Evolutionary conservation across 2,888 invertebrate genomes (phyloP), one percentile per base, ranked within the genome.

Genomic region (Hyalella azteca): DNA sequence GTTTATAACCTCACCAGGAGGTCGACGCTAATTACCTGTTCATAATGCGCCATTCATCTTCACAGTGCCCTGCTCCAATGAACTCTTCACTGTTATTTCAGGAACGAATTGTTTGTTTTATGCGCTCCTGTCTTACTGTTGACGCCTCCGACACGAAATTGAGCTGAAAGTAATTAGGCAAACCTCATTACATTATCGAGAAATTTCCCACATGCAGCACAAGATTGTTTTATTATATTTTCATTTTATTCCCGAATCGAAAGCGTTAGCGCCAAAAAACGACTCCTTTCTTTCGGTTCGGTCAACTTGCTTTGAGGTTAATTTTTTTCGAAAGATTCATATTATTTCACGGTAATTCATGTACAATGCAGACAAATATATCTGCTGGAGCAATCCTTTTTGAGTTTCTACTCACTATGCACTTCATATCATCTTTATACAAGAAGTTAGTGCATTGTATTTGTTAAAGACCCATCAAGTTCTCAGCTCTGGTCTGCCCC

Each of bases 11-110:
- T 4, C 66, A n/a, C 13, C 66, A 29, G 66, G 66, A 36, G 59
- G 66, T n/a, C 66, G 66, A 66, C 66, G 36, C 66, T 66, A 66
- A 66, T 66, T 32, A 19, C 11, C 19, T 36, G 36, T 39, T 66
- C 66, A 29, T 36, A 19, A 66, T 66, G 36, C 36, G 66, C 66
- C 36, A 4, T 39, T 66, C 36, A 66, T 66, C 13, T 54, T 39
- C 3, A 2, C 66, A 19, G 22, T 19, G 36, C 36, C 66, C 36
- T 15, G 66, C 36, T 66, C 45, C 15, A 15, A 11, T 15, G 7
- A 15, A 15, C 45, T 15, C 15, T 15, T 45, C 11, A 11, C 15
- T n/a, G n/a, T n/a, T n/a, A n/a, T n/a, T n/a, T n/a, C n/a, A n/a
- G n/a, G n/a, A n/a, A n/a, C n/a, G n/a, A n/a, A n/a, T n/a, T n/a